Conservation (phyloP, 2,113 vertebrate species). For the Oenanthe oenanthe region DNA sequence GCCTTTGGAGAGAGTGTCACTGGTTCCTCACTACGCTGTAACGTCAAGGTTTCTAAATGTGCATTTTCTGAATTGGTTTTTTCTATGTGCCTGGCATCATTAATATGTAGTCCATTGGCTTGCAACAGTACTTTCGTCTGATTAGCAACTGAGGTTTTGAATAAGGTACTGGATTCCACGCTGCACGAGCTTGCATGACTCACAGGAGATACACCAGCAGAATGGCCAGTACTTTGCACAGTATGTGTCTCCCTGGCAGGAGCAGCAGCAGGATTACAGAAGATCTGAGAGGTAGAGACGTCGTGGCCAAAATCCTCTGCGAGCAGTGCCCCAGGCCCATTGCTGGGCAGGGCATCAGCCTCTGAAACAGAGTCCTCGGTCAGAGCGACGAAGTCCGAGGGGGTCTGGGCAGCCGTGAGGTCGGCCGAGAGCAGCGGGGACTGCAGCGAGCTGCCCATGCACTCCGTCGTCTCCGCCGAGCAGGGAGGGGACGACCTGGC, state of each 20-base stretch:
- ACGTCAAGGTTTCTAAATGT: neutral
- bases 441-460: conserved; percentile 85
- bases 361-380: conserved; percentile 94
- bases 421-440: conserved; percentile 91
- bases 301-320: conserved; percentile 71
- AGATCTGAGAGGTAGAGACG: conserved; percentile 81
- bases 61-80: neutral
- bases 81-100: neutral
- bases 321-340: conserved; percentile 72
- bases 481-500: conserved; percentile 76
- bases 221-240: neutral
- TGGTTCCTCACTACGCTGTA: conserved; percentile 27
- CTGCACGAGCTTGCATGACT: conserved; percentile 9
- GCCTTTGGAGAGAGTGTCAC: conserved; percentile 34
- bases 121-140: conserved; percentile 54
- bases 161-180: conserved; percentile 11
- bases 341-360: conserved; percentile 81
- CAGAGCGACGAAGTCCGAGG: conserved; percentile 89
- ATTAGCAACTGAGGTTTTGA: conserved; percentile 61
- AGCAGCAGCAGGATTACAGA: conserved; percentile 70
- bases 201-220: conserved; percentile 45
- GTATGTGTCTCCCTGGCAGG: neutral
- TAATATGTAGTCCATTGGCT: conserved; percentile 30
- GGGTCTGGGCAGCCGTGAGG: conserved; percentile 90
- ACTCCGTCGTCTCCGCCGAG: conserved; percentile 83